Conservation (phyloP, 2,888 invertebrate species). For the Mellilla xanthometata region DNA sequence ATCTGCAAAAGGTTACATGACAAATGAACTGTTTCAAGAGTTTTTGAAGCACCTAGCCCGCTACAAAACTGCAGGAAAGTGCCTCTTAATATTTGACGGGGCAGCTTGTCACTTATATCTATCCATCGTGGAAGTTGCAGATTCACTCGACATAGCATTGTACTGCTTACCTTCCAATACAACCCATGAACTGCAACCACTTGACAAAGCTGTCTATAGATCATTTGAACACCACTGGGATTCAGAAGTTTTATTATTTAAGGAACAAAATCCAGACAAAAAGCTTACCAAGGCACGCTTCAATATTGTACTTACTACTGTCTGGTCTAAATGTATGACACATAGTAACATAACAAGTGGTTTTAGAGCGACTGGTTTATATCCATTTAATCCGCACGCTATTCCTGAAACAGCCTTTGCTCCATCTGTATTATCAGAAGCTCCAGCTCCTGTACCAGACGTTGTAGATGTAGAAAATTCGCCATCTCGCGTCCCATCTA, state of each 20-base stretch:
- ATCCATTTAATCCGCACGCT: constrained; percentile 19
- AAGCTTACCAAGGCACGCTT: background rate
- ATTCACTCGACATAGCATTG: background rate
- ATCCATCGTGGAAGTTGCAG: background rate
- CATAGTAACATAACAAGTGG: constrained; percentile 23
- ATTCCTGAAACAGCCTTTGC: too few relatives aligned
- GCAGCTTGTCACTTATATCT: background rate
- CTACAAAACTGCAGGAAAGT: constrained; percentile 25
- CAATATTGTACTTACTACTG: constrained; percentile 1
- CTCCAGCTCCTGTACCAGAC: too few relatives aligned
- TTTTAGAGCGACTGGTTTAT: constrained; percentile 26
- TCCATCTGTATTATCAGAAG: too few relatives aligned
- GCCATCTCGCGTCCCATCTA: too few relatives aligned
- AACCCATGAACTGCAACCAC: constrained; percentile 27
- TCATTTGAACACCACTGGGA: background rate
- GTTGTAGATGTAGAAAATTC: too few relatives aligned
- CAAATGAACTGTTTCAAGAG: background rate
- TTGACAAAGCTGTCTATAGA: constrained; percentile 13
- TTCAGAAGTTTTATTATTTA: background rate
- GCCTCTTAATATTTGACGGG: constrained; percentile 26
- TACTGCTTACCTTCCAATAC: constrained; percentile 24
- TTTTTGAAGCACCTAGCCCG: constrained; percentile 9
- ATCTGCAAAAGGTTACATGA: constrained; percentile 27
- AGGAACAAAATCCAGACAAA: background rate
- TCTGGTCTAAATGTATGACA: constrained; percentile 21